A percentile compares a stretch with the other conserved stretches of the same genome.
Evolutionary conservation across 2,113 vertebrate species (phyloP).

Genomic region (Nothobranchius kuhntae): DNA sequence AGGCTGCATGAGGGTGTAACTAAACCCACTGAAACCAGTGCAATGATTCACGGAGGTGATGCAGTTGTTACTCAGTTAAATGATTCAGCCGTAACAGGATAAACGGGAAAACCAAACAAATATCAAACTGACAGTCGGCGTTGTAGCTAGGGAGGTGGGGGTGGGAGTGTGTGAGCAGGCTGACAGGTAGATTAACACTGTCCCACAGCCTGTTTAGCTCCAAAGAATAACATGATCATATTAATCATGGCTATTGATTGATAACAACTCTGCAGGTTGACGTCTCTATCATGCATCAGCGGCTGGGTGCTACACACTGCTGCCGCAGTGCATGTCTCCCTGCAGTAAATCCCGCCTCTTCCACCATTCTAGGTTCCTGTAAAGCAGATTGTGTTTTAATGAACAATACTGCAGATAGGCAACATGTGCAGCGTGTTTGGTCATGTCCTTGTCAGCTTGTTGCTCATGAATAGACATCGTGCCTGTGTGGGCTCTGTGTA

Average conservation of each 20-base stretch:
- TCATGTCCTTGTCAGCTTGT: slow-evolving; percentile 54
- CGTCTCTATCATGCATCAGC: slow-evolving; percentile 39
- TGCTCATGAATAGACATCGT: slow-evolving; percentile 50
- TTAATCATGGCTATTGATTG: slow-evolving; percentile 63
- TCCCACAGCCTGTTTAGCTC: slow-evolving; percentile 54
- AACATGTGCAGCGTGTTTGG: slow-evolving; percentile 13
- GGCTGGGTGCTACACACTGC: not conserved
- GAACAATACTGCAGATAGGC: slow-evolving; percentile 17
- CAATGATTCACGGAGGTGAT: slow-evolving; percentile 43
- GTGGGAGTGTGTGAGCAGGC: slow-evolving; percentile 11
- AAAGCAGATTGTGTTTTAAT: slow-evolving; percentile 26
- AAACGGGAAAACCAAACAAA: slow-evolving; percentile 65
- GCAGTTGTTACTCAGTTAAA: slow-evolving; percentile 67
- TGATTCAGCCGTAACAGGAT: slow-evolving; percentile 65
- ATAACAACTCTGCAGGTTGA: slow-evolving; percentile 51
- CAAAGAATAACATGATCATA: slow-evolving; percentile 46
- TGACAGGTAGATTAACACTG: slow-evolving; percentile 60
- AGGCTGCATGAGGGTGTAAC: slow-evolving; percentile 48
- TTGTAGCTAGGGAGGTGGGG: slow-evolving; percentile 4
- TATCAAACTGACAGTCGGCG: slow-evolving; percentile 46
- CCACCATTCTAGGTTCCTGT: slow-evolving; percentile 3
- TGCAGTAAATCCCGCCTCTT: not conserved
- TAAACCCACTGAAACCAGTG: slow-evolving; percentile 51
- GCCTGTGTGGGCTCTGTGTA: slow-evolving; percentile 21
- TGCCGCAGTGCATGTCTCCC: slow-evolving; percentile 7